phyloP scores from a whole-genome alignment of 2,113 vertebrate species.

The Larimichthys polyactis region DNA sequence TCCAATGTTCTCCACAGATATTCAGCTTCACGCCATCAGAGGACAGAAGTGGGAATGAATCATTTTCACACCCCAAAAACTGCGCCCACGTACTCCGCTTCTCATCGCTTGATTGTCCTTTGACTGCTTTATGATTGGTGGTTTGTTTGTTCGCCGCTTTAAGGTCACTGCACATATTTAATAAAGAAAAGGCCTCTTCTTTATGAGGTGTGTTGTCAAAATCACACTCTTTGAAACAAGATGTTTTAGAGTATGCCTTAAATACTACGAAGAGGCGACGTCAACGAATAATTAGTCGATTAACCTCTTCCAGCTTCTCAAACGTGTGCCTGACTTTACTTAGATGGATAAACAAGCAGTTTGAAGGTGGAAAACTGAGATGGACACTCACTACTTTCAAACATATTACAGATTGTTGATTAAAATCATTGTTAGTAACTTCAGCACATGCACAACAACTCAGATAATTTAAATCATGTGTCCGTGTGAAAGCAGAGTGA shows the following conservation, averaged over 20 bases:
- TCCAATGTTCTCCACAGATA: conserved; percentile 39
- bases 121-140: conserved; percentile 1
- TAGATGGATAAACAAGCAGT: background rate
- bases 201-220: background rate
- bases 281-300: background rate
- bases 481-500: background rate
- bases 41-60: conserved; percentile 60
- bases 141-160: conserved; percentile 4
- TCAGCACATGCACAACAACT: background rate
- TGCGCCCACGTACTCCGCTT: conserved; percentile 14
- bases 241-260: conserved; percentile 13
- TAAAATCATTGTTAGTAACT: background rate
- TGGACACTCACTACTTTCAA: background rate
- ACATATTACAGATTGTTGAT: background rate
- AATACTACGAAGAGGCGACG: background rate
- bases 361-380: background rate
- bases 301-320: background rate
- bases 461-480: background rate
- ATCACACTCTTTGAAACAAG: background rate
- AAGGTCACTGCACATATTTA: background rate
- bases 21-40: conserved; percentile 42
- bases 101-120: background rate
- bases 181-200: conserved; percentile 3
- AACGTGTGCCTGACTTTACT: background rate
- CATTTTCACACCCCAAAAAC: conserved; percentile 46